Evolutionary conservation across 2,113 vertebrate genomes (phyloP).

Genomic region (Limnothrissa miodon): DNA sequence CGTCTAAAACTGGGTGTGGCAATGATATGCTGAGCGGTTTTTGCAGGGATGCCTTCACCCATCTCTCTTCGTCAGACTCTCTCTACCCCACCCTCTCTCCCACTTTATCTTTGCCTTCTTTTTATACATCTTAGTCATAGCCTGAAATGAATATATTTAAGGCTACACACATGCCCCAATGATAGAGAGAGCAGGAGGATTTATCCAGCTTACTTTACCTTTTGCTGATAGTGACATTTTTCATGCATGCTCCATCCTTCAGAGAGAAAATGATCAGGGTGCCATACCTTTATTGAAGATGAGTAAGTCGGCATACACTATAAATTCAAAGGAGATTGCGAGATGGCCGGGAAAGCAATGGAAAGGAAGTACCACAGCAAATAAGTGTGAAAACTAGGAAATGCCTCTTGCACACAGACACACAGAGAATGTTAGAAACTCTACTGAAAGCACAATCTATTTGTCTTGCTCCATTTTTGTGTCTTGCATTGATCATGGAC

Average conservation of each 20-base stretch:
- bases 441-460: neutral
- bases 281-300: conserved; percentile 14
- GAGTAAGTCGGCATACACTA: conserved; percentile 9
- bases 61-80: neutral
- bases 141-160: neutral
- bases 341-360: neutral
- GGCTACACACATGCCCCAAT: conserved; percentile 30
- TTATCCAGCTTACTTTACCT: conserved; percentile 1
- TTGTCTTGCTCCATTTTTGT: neutral
- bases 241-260: conserved; percentile 8
- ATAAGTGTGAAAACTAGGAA: conserved; percentile 7
- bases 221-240: conserved; percentile 17
- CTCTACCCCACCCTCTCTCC: neutral
- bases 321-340: conserved; percentile 4
- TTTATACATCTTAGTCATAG: conserved; percentile 14
- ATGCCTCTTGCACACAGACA: conserved; percentile 3
- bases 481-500: neutral
- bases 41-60: neutral
- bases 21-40: neutral
- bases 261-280: conserved; percentile 17
- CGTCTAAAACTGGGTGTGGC: conserved; percentile 12
- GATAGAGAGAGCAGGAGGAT: conserved; percentile 32
- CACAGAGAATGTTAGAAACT: conserved; percentile 1
- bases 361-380: neutral
- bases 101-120: conserved; percentile 6